A percentile compares a stretch with the other conserved stretches of the same genome.
Evolutionary conservation across 2,888 invertebrate species (phyloP).

Genomic region (Coecobrya sp.): DNA sequence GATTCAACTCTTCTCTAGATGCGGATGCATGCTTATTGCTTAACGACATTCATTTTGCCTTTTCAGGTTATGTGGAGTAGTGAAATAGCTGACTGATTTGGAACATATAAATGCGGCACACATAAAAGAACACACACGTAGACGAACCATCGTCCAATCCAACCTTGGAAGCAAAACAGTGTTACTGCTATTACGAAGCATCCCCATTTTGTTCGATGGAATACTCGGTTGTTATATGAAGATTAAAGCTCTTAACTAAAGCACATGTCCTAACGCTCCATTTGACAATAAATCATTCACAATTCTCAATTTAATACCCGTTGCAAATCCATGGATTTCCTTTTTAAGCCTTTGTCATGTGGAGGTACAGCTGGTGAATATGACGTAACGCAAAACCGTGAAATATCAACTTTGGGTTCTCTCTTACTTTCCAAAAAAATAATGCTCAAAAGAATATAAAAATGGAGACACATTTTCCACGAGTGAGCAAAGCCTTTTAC

Average conservation of each 20-base stretch:
- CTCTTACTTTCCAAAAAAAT: neutral
- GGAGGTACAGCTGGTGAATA: constrained; percentile 75
- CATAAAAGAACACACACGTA: neutral
- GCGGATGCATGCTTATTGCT: neutral
- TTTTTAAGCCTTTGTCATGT: constrained; percentile 73
- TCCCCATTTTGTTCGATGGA: constrained; percentile 1
- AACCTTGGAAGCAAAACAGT: neutral
- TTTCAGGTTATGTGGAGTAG: neutral
- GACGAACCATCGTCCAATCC: neutral
- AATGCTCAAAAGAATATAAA: neutral
- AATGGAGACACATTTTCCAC: neutral
- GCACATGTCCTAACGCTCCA: constrained; percentile 64
- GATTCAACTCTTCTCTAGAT: neutral
- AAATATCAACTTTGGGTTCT: constrained; percentile 27
- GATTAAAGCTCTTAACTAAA: constrained; percentile 33
- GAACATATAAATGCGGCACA: neutral
- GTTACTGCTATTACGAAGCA: neutral
- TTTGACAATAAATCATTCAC: constrained; percentile 81
- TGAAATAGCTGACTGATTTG: neutral
- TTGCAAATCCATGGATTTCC: constrained; percentile 80
- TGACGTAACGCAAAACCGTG: constrained; percentile 59
- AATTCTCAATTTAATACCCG: constrained; percentile 80
- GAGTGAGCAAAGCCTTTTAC: neutral
- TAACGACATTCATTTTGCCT: constrained; percentile 20
- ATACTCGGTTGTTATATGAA: constrained; percentile 2